Evolutionary conservation across 2,113 vertebrate genomes (phyloP).

Genomic region (Geothlypis trichas): DNA sequence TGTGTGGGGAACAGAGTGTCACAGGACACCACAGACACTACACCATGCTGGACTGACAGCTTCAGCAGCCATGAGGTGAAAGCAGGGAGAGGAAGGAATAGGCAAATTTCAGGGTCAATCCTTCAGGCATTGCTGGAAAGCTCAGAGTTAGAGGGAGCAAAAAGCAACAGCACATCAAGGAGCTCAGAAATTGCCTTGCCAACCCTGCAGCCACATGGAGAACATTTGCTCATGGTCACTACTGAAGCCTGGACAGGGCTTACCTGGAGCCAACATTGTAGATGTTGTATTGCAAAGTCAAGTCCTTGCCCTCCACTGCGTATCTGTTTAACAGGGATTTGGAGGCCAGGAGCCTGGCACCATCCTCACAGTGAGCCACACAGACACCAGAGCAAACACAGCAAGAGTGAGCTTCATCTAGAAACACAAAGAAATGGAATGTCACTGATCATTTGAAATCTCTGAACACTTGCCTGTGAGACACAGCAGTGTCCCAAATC

Average conservation of each 20-base stretch:
- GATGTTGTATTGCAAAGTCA: conserved; percentile 95
- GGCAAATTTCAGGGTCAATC: background rate
- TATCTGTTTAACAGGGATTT: conserved; percentile 93
- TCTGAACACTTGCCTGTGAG: background rate
- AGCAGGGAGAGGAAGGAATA: background rate
- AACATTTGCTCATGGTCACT: background rate
- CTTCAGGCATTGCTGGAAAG: background rate
- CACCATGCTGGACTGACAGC: background rate
- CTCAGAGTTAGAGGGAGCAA: background rate
- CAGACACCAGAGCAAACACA: conserved; percentile 59
- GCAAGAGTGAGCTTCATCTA: conserved; percentile 78
- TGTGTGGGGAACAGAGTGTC: rapidly evolving
- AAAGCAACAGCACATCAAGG: background rate
- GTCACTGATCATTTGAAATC: background rate
- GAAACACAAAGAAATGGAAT: background rate
- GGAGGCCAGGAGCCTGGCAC: conserved; percentile 90
- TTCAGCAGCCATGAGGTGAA: background rate
- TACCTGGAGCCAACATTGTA: conserved; percentile 97
- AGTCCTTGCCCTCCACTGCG: conserved; percentile 91
- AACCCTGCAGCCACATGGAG: background rate
- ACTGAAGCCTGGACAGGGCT: background rate
- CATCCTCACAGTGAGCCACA: conserved; percentile 79
- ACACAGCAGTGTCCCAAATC: background rate
- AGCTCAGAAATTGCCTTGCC: background rate
- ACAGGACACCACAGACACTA: background rate